These are phyloP conservation scores for Glareola pratincola DNA, from an alignment of 2,113 vertebrate genomes.

Conservation along the genomic window DNA sequence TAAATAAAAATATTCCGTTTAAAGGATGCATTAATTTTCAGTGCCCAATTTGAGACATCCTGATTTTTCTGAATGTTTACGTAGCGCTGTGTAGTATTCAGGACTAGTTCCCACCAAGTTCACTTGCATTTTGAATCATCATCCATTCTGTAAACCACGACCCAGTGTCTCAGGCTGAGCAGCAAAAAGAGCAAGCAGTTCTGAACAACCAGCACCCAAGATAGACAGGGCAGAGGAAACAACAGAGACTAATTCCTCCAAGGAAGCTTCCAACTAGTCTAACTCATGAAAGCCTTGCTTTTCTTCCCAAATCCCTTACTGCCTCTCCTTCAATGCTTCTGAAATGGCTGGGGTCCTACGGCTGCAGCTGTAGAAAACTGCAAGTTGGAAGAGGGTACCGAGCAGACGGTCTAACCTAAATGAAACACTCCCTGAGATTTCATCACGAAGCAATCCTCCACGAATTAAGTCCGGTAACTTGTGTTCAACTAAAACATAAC, in stretches of 20 bases:
- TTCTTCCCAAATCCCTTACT: background rate
- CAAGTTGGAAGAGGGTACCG: background rate
- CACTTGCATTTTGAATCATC: background rate
- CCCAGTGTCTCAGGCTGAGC: background rate
- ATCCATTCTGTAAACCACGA: background rate
- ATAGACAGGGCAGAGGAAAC: background rate
- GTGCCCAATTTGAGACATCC: background rate
- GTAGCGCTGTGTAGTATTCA: background rate
- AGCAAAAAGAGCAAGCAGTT: background rate
- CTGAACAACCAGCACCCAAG: background rate
- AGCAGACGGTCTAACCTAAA: background rate
- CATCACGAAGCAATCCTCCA: background rate
- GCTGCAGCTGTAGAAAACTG: background rate
- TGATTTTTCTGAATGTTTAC: background rate
- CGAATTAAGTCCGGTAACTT: background rate
- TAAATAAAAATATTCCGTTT: background rate
- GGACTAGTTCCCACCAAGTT: background rate
- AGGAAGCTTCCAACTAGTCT: background rate
- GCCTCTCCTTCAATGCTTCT: background rate
- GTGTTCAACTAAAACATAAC: background rate
- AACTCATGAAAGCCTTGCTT: background rate
- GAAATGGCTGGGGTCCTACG: background rate
- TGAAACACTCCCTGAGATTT: background rate
- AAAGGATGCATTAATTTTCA: background rate
- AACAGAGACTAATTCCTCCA: background rate